phyloP scores from a whole-genome alignment of 2,797 vertebrate genomes.

The Leptatherina wallacei region DNA sequence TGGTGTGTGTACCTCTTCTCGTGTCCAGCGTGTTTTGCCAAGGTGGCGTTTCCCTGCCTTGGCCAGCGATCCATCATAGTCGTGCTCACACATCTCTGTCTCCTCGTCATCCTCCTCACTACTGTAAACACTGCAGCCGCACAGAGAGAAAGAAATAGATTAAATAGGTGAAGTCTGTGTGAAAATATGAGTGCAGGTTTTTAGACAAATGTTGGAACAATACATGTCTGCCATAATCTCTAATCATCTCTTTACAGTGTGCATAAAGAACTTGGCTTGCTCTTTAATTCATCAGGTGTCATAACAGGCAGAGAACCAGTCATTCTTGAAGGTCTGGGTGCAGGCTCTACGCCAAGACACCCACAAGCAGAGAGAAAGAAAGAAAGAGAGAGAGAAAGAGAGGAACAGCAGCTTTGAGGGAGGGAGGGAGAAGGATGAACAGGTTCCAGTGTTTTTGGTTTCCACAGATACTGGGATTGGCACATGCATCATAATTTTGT shows the following conservation, averaged over 20 bases:
- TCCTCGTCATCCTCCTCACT: conserved; percentile 99
- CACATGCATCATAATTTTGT: conserved; percentile 86
- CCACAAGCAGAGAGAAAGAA: conserved; percentile 57
- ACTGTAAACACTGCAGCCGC: conserved; percentile 91
- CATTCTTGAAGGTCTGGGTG: conserved; percentile 91
- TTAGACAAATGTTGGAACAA: conserved; percentile 46
- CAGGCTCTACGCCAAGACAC: conserved; percentile 78
- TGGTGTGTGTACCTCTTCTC: conserved; percentile 90
- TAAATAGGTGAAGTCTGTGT: conserved; percentile 30
- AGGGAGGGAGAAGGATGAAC: conserved; percentile 82
- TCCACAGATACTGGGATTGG: conserved; percentile 98
- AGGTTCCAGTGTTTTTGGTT: conserved; percentile 98
- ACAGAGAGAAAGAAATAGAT: conserved; percentile 4
- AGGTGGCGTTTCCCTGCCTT: conserved; percentile 95
- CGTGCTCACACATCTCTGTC: conserved; percentile 95
- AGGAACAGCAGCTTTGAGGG: conserved; percentile 49
- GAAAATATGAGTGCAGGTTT: conserved; percentile 27
- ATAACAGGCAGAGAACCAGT: conserved; percentile 87
- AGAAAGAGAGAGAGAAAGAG: conserved; percentile 28
- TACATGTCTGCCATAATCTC: conserved; percentile 50
- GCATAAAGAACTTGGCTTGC: conserved; percentile 59
- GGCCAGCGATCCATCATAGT: conserved; percentile 93
- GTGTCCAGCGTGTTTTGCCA: conserved; percentile 98
- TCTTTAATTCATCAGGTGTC: conserved; percentile 78
- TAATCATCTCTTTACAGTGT: conserved; percentile 62